Base-by-base conservation (phyloP, 2,888 invertebrate species). In the Lochmaea crataegi region DNA sequence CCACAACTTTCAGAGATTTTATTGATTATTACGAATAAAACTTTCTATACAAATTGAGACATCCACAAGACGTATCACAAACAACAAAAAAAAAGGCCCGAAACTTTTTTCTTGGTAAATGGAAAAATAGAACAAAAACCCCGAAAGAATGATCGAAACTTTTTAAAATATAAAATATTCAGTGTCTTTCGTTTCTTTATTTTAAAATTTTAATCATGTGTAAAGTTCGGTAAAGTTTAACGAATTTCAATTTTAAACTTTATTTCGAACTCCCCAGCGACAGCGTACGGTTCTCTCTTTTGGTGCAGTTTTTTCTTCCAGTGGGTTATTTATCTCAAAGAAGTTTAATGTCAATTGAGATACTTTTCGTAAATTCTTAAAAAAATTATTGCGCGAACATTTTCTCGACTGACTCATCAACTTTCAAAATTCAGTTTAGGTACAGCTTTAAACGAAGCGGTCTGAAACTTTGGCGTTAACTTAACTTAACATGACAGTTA, bases 201-300 rank as follows among this genome's bases (percentile, higher is more conserved):
- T 60, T 60, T 60, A 38, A 60, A 60, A 60, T 60, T 60, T 60
- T 60, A 60, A 60, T 60, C 38, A 60, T 53, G 60, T 60, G 38
- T 38, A 38, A 60, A 26, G 38, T 14, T 60, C 6, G 38, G 9
- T n/a, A n/a, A 60, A 32, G 60, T 60, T 60, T 60, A 32, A 60
- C 32, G 2, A 60, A 60, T 60, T 60, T 38, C 58, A 60, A 60
- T 60, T 60, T n/a, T 16, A 38, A 60, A 60, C 58, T 60, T 60
- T 60, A 26, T 14, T 26, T n/a, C 14, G 6, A 16, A 18, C 14
- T 60, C 60, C 6, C 38, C 2, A 32, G 16, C 1, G 14, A 10
- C 14, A 58, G 32, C 10, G 14, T 38, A 32, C 32, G 32, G 14
- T 60, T 14, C 9, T 16, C 3, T 38, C 14, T 6, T 60, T n/a